Conservation (phyloP, 2,113 vertebrate genomes). For the Promerops cafer region DNA sequence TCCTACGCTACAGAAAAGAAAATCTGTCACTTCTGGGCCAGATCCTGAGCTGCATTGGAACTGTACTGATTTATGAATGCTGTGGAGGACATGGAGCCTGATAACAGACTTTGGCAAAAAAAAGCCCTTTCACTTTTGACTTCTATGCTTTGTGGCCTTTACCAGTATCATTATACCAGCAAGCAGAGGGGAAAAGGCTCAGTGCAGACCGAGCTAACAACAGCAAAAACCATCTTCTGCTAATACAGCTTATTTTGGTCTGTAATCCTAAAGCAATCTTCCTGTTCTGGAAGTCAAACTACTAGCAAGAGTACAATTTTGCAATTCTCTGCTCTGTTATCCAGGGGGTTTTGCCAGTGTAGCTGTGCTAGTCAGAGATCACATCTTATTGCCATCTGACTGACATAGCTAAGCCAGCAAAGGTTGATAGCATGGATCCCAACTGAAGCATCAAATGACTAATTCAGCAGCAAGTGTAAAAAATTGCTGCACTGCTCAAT, state of each 20-base stretch:
- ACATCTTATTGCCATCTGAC: background rate
- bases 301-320: background rate
- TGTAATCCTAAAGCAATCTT: background rate
- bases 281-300: background rate
- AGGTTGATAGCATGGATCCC: background rate
- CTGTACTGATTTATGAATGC: background rate
- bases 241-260: background rate
- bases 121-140: background rate
- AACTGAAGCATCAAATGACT: constrained; percentile 15
- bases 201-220: background rate
- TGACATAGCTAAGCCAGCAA: background rate
- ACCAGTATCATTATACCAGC: background rate
- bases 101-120: background rate
- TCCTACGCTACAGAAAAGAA: background rate
- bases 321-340: background rate
- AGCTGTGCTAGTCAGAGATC: background rate
- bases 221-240: background rate
- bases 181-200: background rate
- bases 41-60: background rate
- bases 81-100: background rate
- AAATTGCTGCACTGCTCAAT: background rate
- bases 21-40: background rate
- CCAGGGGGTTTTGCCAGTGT: background rate
- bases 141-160: background rate
- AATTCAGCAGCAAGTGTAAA: background rate